phyloP scores from a whole-genome alignment of 2,888 invertebrate genomes.

The Arge pagana region DNA sequence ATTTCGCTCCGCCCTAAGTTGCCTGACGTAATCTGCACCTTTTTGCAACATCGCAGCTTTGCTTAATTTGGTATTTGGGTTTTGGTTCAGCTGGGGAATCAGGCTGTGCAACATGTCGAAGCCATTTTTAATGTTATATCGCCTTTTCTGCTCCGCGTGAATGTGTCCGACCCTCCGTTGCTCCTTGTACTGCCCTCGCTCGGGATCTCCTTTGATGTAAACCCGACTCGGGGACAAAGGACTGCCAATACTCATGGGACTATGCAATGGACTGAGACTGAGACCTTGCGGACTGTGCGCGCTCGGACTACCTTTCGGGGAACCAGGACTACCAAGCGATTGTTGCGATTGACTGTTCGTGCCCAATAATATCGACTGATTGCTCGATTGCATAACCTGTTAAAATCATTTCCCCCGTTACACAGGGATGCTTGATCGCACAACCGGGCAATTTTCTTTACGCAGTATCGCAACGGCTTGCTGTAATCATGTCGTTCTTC shows the following conservation, averaged over 20 bases:
- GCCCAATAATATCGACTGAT: conserved; percentile 43
- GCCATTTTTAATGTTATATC: conserved; percentile 95
- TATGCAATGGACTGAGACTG: conserved; percentile 58
- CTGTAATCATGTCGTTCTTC: too few relatives aligned
- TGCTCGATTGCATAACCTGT: conserved; percentile 29
- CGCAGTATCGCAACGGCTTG: too few relatives aligned
- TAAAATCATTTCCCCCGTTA: conserved; percentile 14
- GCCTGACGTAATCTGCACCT: conserved; percentile 93
- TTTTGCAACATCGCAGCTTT: conserved; percentile 97
- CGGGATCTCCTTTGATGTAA: conserved; percentile 58
- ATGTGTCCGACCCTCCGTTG: conserved; percentile 86
- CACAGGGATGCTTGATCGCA: too few relatives aligned
- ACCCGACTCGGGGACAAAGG: conserved; percentile 68
- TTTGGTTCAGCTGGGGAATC: conserved; percentile 88
- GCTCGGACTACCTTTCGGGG: conserved; percentile 49
- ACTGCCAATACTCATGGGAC: conserved; percentile 60
- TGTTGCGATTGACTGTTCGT: conserved; percentile 43
- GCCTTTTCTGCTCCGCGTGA: conserved; percentile 93
- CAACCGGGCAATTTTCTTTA: too few relatives aligned
- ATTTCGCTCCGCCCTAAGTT: conserved; percentile 82
- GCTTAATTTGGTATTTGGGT: conserved; percentile 89
- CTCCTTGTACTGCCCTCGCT: conserved; percentile 64
- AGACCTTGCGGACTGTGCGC: conserved; percentile 54
- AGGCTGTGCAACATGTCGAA: conserved; percentile 92
- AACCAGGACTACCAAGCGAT: conserved; percentile 48